These are phyloP conservation scores for Allygus modestus DNA, from an alignment of 2,888 invertebrate genomes.

Conservation along the genomic window DNA sequence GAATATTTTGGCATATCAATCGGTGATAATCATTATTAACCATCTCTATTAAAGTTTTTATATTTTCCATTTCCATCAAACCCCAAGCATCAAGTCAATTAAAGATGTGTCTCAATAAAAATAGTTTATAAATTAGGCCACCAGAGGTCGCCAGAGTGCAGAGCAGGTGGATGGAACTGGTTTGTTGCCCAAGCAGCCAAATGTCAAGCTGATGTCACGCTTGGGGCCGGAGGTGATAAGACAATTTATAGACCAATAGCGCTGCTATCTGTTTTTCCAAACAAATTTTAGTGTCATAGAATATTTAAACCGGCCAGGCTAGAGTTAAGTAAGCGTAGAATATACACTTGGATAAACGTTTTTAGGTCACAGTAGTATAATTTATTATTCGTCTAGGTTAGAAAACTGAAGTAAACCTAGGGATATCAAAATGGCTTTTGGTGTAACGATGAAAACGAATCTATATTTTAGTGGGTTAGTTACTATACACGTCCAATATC, in stretches of 20 bases:
- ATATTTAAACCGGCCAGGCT: background rate
- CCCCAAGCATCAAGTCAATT: too few species aligned
- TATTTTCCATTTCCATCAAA: too few species aligned
- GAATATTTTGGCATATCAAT: too few species aligned
- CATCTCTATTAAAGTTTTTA: too few species aligned
- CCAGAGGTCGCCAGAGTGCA: constrained; percentile 10
- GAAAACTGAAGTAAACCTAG: too few species aligned
- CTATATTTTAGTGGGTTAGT: too few species aligned
- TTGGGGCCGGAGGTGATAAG: constrained; percentile 34
- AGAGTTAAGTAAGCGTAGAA: background rate
- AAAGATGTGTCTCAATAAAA: background rate
- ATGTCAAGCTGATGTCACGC: constrained; percentile 52
- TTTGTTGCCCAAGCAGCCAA: constrained; percentile 50
- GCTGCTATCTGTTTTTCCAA: constrained; percentile 14
- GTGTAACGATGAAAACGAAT: too few species aligned
- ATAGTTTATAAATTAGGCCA: constrained; percentile 32
- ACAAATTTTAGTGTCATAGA: background rate
- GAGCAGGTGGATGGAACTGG: constrained; percentile 24
- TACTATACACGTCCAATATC: too few species aligned
- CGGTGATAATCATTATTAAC: too few species aligned
- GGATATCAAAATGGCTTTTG: too few species aligned
- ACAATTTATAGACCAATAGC: constrained; percentile 50
- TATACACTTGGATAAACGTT: background rate
- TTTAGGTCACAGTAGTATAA: background rate
- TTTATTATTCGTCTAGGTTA: too few species aligned